Conservation (phyloP, 2,113 vertebrate species). For the Synchiropus splendidus region DNA sequence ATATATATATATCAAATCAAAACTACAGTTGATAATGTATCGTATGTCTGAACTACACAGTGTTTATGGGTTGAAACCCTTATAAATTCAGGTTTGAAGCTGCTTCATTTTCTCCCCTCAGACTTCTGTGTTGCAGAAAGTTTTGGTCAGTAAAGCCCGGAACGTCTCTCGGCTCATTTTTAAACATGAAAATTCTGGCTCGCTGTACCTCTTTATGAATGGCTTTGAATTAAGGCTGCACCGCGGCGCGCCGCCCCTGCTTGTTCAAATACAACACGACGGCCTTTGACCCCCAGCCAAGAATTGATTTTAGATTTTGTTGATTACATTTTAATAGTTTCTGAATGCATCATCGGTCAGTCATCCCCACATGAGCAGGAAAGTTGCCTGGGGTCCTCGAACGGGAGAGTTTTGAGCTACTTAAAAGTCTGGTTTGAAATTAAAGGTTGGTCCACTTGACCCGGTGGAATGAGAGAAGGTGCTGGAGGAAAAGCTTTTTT, state of each 20-base stretch:
- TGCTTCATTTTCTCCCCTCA: no score
- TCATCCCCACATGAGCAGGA: slow-evolving; percentile 18
- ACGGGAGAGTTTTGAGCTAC: slow-evolving; percentile 13
- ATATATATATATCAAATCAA: no score
- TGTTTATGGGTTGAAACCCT: no score
- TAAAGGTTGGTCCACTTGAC: slow-evolving; percentile 15
- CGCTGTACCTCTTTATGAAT: slow-evolving; percentile 3
- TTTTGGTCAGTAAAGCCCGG: no score
- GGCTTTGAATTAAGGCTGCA: not conserved
- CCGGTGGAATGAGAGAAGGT: not conserved
- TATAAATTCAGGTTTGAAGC: no score
- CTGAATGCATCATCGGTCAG: slow-evolving; percentile 34
- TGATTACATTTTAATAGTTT: slow-evolving; percentile 29
- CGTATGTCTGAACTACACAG: no score
- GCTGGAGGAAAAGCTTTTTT: no score
- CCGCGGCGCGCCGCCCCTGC: not conserved
- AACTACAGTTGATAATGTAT: no score
- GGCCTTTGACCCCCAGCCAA: slow-evolving; percentile 9
- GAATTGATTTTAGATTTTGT: slow-evolving; percentile 20
- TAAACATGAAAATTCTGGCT: not conserved
- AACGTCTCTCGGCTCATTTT: no score
- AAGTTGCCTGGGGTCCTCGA: slow-evolving; percentile 15
- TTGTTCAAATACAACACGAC: slow-evolving; percentile 7
- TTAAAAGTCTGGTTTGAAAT: slow-evolving; percentile 34
- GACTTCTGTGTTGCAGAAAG: no score